Base-by-base conservation (phyloP, 2,888 invertebrate genomes). In the Cerastoderma edule region DNA sequence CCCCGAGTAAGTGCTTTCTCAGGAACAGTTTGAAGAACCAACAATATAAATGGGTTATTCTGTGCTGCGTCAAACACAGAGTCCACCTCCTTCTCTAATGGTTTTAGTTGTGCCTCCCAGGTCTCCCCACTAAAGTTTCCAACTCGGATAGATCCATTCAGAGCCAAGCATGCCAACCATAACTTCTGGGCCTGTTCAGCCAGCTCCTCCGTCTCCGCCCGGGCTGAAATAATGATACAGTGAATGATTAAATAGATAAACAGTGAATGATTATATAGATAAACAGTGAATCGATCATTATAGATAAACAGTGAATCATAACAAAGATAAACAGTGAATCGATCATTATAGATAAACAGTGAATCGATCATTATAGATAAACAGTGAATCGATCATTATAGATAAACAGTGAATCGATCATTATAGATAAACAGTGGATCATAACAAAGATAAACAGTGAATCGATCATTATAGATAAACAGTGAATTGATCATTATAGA, bases 161-260 rank as follows among this genome's bases (percentile, higher is more conserved):
- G 94, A 2, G 97, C 95, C 89, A 98, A 97, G 88, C 97, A 98
- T 0, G 99, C 97, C 83, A 97, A 95, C 99, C 99, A 99, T 84
- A 99, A 94, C 33, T 97, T 95, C 93, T 98, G 98, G 0, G 98
- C 96, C 32, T 91, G 88, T 30, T 92, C 88, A 10, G 93, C 93
- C 57, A 92, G 90, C 69, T 92, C 91, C 84, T 94, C 94, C 65
- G 83, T 81, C 46, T 91, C 91, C 19, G 93, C 93, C 28, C 92
- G 89, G 13, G 85, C 92, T 93, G 85, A 28, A 86, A 84, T 30
- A 63, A 50, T 60, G 66, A 67, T 35, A 28, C n/a, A 30, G 57
- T 10, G 16, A 27, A 33, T 39, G 24, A 13, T 8, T n/a, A 3
- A 22, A 22, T 22, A 24, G 16, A 1, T 44, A n/a, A n/a, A n/a